Base-by-base conservation (phyloP, 1,140 invertebrate genomes). In the Tetragonula clypearis region DNA sequence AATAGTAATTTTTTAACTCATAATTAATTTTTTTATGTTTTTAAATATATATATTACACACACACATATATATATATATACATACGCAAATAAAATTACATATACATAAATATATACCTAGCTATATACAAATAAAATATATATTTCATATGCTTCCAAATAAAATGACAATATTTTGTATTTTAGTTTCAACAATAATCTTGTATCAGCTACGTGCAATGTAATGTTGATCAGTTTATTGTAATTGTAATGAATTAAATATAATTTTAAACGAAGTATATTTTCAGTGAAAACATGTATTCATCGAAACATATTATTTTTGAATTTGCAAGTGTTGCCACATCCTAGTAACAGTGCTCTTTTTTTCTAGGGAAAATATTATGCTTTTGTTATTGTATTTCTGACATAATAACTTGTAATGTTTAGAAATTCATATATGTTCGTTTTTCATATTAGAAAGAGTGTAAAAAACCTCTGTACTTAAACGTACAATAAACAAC, bases 321-420 rank as follows among this genome's bases (percentile, higher is more conserved):
- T 41, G 14, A 71, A 79, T 80, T 49, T 23, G 58, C 4, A 58
- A 26, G 14, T 69, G 26, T 53, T 81, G 15, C 35, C 23, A 58
- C 26, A 15, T 19, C 11, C 41, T 71, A 62, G 58, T 81, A 60
- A 73, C 11, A 30, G 56, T 21, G 9, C 49, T 0, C n/a, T 19
- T 49, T 35, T 19, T 49, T 62, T 62, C 35, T 81, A 81, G 79
- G 69, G 56, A 30, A 73, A 62, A 12, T 26, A n/a, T 62, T 60
- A 49, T 6, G 55, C 79, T 72, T 81, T 81, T 81, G 79, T 81
- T 81, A 72, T 60, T 53, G 6, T 1, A 35, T 15, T 56, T 53
- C 26, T 14, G 6, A 65, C 55, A 81, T 73, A 60, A n/a, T 21
- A 73, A 62, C 3, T 62, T 72, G n/a, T 41, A 55, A 79, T 49